phyloP scores from a whole-genome alignment of 2,113 vertebrate species.

The Crypturellus undulatus region DNA sequence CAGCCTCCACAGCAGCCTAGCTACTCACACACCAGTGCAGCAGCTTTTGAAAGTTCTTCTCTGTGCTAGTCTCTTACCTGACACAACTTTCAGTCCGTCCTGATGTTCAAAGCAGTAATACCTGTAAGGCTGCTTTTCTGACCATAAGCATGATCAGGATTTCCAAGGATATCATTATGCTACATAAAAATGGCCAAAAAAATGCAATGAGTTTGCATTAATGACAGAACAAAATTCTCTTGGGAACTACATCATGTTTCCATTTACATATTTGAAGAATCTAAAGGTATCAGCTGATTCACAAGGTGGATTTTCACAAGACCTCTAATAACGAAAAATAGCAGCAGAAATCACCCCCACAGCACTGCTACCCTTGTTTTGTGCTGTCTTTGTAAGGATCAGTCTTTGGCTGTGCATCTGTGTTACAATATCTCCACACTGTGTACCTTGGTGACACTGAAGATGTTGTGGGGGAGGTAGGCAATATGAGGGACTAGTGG shows the following conservation, averaged over 20 bases:
- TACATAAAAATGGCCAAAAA: background rate
- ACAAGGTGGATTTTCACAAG: background rate
- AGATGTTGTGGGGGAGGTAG: background rate
- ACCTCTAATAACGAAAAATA: background rate
- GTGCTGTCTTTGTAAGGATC: background rate
- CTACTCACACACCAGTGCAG: background rate
- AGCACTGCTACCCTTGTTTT: background rate
- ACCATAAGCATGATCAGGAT: background rate
- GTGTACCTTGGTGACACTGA: background rate
- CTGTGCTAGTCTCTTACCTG: fast-evolving
- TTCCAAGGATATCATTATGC: background rate
- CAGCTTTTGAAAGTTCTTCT: background rate
- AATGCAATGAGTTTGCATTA: background rate
- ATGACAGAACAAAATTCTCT: background rate
- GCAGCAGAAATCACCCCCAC: background rate
- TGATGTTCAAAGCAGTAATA: background rate
- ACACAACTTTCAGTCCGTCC: background rate
- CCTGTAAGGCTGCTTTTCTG: background rate
- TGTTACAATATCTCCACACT: background rate
- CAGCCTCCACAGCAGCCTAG: background rate
- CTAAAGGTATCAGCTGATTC: background rate
- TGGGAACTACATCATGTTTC: background rate
- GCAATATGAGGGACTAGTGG: background rate
- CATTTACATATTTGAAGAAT: slow-evolving; percentile 29
- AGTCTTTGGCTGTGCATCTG: background rate